Evolutionary conservation across 2,113 vertebrate species (phyloP).

Genomic region (Junco hyemalis): DNA sequence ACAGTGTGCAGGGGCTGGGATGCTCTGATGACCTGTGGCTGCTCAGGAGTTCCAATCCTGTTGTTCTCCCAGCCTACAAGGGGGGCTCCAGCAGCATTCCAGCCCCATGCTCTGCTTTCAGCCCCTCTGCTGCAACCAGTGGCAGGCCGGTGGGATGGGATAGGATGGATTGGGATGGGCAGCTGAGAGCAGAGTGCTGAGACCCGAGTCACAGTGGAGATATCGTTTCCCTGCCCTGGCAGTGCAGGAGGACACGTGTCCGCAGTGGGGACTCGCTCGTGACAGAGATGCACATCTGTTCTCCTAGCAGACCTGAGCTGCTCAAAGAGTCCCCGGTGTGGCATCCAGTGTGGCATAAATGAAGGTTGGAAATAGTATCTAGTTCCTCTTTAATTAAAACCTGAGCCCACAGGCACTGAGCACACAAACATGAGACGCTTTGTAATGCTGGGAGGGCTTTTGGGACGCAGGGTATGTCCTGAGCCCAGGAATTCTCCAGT

Average conservation of each 20-base stretch:
- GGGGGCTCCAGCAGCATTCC: not conserved
- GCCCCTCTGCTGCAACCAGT: not conserved
- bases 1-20: rapidly evolving
- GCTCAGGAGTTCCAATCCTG: not conserved
- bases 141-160: not conserved
- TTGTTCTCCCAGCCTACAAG: not conserved
- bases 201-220: not conserved
- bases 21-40: not conserved
- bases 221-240: not conserved
- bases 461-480: not conserved
- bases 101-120: rapidly evolving
- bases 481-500: not conserved
- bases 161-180: not conserved
- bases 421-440: not conserved
- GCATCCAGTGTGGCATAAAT: not conserved
- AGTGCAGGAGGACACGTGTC: not conserved
- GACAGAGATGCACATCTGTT: not conserved
- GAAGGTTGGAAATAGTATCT: not conserved
- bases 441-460: not conserved
- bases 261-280: rapidly evolving
- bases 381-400: conserved; percentile 13
- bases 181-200: not conserved
- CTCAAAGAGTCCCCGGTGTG: not conserved
- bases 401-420: not conserved
- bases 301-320: not conserved